These are phyloP conservation scores for Columba livia DNA, from an alignment of 2,113 vertebrate species.

Conservation along the genomic window DNA sequence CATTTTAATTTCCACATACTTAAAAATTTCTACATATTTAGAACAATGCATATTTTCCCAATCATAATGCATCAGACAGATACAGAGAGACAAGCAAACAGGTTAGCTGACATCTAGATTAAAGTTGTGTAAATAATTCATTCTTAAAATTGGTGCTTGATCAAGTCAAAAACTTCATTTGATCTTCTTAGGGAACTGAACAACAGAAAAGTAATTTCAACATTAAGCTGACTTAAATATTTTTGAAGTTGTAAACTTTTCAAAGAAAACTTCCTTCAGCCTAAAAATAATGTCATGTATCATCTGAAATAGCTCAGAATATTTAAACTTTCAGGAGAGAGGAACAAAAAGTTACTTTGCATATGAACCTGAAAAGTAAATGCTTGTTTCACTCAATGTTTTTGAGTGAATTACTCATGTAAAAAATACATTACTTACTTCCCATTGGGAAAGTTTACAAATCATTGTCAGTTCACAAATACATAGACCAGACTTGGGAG, in stretches of 20 bases:
- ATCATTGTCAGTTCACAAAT: background rate
- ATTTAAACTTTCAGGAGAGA: background rate
- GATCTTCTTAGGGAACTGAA: slow-evolving; percentile 25
- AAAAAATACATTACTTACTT: background rate
- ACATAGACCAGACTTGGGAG: background rate
- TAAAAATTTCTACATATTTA: background rate
- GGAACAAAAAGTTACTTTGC: slow-evolving; percentile 35
- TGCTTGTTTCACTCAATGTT: background rate
- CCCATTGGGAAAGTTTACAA: background rate
- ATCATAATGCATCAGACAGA: background rate
- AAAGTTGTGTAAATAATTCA: slow-evolving; percentile 39
- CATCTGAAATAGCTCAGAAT: background rate
- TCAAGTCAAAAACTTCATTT: slow-evolving; percentile 45
- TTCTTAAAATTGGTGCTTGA: slow-evolving; percentile 33
- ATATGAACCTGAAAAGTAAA: background rate
- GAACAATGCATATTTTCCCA: background rate
- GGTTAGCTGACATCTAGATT: background rate
- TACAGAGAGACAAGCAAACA: background rate
- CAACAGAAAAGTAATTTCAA: slow-evolving; percentile 48
- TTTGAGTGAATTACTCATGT: background rate
- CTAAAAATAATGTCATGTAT: slow-evolving; percentile 5
- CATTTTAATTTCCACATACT: background rate
- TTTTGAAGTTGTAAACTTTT: background rate
- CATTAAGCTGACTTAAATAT: slow-evolving; percentile 27
- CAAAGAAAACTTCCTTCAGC: slow-evolving; percentile 25